Conservation (phyloP, 2,888 invertebrate species). For the Caenorhabditis auriculariae region DNA sequence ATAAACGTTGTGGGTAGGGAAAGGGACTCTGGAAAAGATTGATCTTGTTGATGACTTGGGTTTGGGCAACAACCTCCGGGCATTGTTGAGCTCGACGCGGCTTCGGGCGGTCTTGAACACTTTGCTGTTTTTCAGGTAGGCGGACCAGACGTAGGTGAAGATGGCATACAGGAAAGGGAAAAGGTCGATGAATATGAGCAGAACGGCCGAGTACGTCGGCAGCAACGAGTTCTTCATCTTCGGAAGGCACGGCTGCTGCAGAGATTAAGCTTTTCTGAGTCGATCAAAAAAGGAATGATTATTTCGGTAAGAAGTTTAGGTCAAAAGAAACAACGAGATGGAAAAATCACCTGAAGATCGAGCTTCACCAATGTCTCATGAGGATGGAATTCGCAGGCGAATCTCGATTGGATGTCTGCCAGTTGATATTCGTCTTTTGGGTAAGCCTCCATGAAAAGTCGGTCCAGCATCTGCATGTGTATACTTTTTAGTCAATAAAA, state of each 20-base stretch:
- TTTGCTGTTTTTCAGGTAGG: slow-evolving; percentile 52
- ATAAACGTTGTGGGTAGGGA: slow-evolving; percentile 33
- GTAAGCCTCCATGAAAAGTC: slow-evolving; percentile 50
- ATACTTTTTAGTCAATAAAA: background rate
- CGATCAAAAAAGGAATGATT: background rate
- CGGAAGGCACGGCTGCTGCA: slow-evolving; percentile 53
- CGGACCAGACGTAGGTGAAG: slow-evolving; percentile 55
- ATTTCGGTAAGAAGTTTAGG: no score
- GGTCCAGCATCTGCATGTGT: slow-evolving; percentile 43
- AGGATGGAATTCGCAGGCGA: slow-evolving; percentile 48
- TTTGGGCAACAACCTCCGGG: slow-evolving; percentile 33
- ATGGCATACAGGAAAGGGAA: slow-evolving; percentile 53
- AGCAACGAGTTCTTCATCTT: slow-evolving; percentile 58
- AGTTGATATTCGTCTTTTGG: slow-evolving; percentile 50
- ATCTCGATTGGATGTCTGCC: slow-evolving; percentile 39
- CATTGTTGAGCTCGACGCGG: slow-evolving; percentile 51
- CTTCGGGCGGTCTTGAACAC: slow-evolving; percentile 44
- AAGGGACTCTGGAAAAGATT: slow-evolving; percentile 33
- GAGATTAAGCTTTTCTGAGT: background rate
- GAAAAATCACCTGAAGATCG: slow-evolving; percentile 28
- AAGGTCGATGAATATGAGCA: slow-evolving; percentile 54
- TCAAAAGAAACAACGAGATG: no score
- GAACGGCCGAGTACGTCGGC: slow-evolving; percentile 52
- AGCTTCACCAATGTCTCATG: slow-evolving; percentile 45
- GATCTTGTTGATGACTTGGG: background rate